Evolutionary conservation across 2,888 invertebrate species (phyloP), one percentile per base, ranked within the genome.

Genomic region (Tanypteryx hageni): DNA sequence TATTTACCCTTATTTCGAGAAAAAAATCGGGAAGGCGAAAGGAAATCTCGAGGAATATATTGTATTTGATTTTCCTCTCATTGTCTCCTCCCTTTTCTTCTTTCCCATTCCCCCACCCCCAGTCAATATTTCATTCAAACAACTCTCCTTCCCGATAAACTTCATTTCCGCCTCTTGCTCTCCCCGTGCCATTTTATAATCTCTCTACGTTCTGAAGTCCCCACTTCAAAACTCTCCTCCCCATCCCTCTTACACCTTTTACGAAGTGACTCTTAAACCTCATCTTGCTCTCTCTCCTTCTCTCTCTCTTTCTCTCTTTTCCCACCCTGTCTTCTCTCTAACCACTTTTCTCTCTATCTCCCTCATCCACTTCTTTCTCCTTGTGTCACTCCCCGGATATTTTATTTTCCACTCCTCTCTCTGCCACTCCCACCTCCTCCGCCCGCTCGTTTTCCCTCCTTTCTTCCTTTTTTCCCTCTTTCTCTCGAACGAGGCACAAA

Each of bases 401-500:
- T 4, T 16, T 44, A 27, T 57, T 44, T 44, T 3, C 18, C n/a
- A 0, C 56, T 18, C 86, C 86, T 0, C 61, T 61, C 7, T 11
- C 18, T n/a, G 0, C 27, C 14, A 27, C 61, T 31, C 57, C 59
- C 7, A 31, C 85, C 56, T 14, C 5, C 10, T 7, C n/a, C n/a
- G 58, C 27, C 59, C 2, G n/a, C 85, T 58, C 59, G 18, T 31
- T 31, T 13, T 31, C 27, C 31, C 86, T 31, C 0, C 13, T 14
- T 14, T n/a, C 58, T 27, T 85, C 0, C 58, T 0, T 0, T 18
- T 22, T 18, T 27, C 7, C 2, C 59, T 27, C 59, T n/a, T 14
- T 14, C 22, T 86, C 57, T 59, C 85, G 59, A 86, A 86, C 86
- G 86, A 61, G 68, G 68, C 68, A 86, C 86, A 86, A 86, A 86